A percentile compares a stretch with the other conserved stretches of the same genome.
Conservation (phyloP, 1,140 invertebrate genomes). For the Bombus cullumanus region DNA sequence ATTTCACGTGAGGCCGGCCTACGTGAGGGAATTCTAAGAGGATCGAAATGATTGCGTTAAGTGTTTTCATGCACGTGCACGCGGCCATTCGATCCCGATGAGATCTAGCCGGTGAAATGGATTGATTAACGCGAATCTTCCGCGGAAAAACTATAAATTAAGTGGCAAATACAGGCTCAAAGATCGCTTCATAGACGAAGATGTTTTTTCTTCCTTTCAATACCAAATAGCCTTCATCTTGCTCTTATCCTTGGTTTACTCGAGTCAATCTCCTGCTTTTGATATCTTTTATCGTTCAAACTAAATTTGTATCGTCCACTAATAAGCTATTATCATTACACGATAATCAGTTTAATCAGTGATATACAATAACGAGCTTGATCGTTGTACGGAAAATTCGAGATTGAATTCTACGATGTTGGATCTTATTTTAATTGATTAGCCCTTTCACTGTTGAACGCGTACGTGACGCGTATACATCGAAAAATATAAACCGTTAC, state of each 20-base stretch:
- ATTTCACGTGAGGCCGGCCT: slow-evolving; percentile 64
- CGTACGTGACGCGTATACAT: background rate
- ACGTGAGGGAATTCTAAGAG: slow-evolving; percentile 41
- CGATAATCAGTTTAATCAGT: background rate
- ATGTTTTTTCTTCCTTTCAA: background rate
- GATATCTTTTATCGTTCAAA: too few relatives aligned
- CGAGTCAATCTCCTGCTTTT: too few relatives aligned
- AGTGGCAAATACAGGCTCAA: background rate
- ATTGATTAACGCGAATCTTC: slow-evolving; percentile 3
- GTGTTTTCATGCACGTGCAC: slow-evolving; percentile 44
- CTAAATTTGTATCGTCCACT: too few relatives aligned
- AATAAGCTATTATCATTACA: too few relatives aligned
- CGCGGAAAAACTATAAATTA: background rate
- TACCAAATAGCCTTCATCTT: background rate
- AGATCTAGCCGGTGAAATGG: slow-evolving; percentile 15
- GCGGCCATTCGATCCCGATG: slow-evolving; percentile 25
- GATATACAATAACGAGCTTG: background rate
- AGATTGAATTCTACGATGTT: background rate
- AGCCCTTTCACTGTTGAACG: background rate
- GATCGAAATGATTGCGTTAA: slow-evolving; percentile 41
- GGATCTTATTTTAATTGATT: background rate
- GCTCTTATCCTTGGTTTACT: background rate
- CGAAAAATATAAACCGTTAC: too few relatives aligned
- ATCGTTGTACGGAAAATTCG: background rate
- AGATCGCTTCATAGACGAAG: background rate